These are phyloP conservation scores for Montifringilla adamsi DNA, from an alignment of 2,113 vertebrate genomes.

Conservation along the genomic window DNA sequence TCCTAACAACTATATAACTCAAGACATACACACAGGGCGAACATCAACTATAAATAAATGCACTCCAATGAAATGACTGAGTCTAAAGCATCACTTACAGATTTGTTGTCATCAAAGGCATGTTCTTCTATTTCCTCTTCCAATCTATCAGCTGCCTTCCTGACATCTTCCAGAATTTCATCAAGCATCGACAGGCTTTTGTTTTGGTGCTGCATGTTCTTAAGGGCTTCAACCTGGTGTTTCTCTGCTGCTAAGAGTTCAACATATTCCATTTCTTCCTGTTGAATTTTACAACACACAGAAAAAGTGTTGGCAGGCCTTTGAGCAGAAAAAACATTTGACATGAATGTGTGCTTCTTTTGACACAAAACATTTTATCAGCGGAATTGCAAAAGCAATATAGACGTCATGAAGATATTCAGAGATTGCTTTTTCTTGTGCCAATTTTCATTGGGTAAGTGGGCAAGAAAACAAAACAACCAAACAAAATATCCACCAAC, in stretches of 20 bases:
- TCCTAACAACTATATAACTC: background rate
- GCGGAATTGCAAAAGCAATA: background rate
- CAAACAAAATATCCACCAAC: background rate
- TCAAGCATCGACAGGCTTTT: constrained; percentile 92
- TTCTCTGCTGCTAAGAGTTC: constrained; percentile 95
- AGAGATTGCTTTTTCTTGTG: background rate
- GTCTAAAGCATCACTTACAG: constrained; percentile 70
- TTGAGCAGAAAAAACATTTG: background rate
- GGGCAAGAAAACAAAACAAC: background rate
- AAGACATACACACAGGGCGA: background rate
- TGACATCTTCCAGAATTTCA: constrained; percentile 93
- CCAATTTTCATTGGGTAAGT: background rate
- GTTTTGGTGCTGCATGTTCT: constrained; percentile 85
- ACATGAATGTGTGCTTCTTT: background rate
- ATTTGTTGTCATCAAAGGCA: constrained; percentile 94
- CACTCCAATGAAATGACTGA: background rate
- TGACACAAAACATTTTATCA: background rate
- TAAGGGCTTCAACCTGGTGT: constrained; percentile 90
- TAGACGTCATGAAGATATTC: background rate
- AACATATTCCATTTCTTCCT: constrained; percentile 95
- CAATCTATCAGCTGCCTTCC: constrained; percentile 90
- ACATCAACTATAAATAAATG: background rate
- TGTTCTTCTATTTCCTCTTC: constrained; percentile 96
- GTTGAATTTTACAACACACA: constrained; percentile 1
- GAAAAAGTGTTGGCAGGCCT: background rate